These are phyloP conservation scores for Macrocentrus cingulum DNA, from an alignment of 1,140 invertebrate genomes.

Conservation along the genomic window DNA sequence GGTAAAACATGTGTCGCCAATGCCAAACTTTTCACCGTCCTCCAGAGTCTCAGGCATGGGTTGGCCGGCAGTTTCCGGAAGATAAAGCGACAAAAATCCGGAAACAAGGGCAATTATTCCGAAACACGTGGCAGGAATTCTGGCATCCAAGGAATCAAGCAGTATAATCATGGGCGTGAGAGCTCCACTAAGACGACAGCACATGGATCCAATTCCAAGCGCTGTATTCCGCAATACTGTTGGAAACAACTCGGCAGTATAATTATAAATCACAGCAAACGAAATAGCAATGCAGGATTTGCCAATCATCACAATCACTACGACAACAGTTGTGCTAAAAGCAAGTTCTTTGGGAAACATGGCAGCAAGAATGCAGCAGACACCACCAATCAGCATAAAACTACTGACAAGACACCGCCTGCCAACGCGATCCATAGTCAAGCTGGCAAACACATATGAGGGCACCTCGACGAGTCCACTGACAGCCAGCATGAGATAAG, in stretches of 20 bases:
- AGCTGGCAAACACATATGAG: slow-evolving; percentile 72
- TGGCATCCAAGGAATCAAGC: slow-evolving; percentile 74
- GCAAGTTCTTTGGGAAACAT: slow-evolving; percentile 62
- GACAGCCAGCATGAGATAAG: slow-evolving; percentile 79
- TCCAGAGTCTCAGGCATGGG: slow-evolving; percentile 78
- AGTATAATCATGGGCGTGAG: slow-evolving; percentile 79
- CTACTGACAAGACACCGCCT: slow-evolving; percentile 70
- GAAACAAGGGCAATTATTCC: slow-evolving; percentile 72
- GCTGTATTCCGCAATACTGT: slow-evolving; percentile 86
- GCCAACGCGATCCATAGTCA: slow-evolving; percentile 73
- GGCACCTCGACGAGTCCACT: slow-evolving; percentile 82
- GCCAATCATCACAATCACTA: slow-evolving; percentile 74
- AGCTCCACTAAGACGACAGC: slow-evolving; percentile 80
- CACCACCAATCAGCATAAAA: slow-evolving; percentile 73
- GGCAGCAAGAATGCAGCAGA: slow-evolving; percentile 70
- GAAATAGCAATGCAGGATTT: slow-evolving; percentile 84
- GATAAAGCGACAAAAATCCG: slow-evolving; percentile 71
- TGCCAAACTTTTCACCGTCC: slow-evolving; percentile 79
- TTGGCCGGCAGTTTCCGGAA: slow-evolving; percentile 79
- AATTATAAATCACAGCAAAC: slow-evolving; percentile 87
- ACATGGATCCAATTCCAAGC: slow-evolving; percentile 83
- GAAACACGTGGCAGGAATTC: slow-evolving; percentile 74
- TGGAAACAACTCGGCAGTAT: slow-evolving; percentile 87
- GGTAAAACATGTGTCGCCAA: slow-evolving; percentile 74
- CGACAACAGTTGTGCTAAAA: slow-evolving; percentile 50